phyloP scores from a whole-genome alignment of 2,797 vertebrate species.

The Neomorphus geoffroyi region DNA sequence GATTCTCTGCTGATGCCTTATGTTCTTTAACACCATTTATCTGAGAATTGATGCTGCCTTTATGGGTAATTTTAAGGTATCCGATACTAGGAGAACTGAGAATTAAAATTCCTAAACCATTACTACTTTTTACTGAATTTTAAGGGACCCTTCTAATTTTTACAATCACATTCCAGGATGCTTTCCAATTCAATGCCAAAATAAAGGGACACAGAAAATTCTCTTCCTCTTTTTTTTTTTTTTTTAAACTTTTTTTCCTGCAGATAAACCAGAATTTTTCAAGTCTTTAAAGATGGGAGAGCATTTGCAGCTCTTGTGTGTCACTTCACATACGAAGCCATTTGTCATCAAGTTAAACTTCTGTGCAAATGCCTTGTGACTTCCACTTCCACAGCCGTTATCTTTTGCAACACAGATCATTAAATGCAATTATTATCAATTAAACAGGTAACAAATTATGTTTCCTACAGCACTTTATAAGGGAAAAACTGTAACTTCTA shows the following conservation, averaged over 20 bases:
- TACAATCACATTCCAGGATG: background rate
- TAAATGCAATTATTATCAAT: constrained; percentile 26
- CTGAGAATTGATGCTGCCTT: background rate
- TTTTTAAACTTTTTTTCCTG: background rate
- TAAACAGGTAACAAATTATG: constrained; percentile 12
- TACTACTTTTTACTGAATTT: background rate
- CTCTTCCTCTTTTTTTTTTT: fast-evolving
- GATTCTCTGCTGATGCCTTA: background rate
- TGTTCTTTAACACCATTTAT: background rate
- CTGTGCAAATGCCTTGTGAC: constrained; percentile 12
- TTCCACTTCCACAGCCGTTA: constrained; percentile 14
- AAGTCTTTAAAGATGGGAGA: background rate
- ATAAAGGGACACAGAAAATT: background rate
- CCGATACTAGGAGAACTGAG: background rate
- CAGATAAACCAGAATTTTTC: background rate
- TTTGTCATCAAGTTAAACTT: constrained; percentile 18
- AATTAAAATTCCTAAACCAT: background rate
- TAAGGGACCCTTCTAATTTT: background rate
- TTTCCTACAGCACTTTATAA: constrained; percentile 1
- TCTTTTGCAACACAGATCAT: constrained; percentile 13
- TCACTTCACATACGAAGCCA: background rate
- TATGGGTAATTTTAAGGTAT: background rate
- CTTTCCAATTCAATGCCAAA: background rate
- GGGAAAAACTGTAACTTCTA: constrained; percentile 2
- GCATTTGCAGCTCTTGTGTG: background rate